Percentiles rank a stretch among this genome's conserved stretches.
Conservation (phyloP, 2,888 invertebrate species). For the Zaprionus bogoriensis region DNA sequence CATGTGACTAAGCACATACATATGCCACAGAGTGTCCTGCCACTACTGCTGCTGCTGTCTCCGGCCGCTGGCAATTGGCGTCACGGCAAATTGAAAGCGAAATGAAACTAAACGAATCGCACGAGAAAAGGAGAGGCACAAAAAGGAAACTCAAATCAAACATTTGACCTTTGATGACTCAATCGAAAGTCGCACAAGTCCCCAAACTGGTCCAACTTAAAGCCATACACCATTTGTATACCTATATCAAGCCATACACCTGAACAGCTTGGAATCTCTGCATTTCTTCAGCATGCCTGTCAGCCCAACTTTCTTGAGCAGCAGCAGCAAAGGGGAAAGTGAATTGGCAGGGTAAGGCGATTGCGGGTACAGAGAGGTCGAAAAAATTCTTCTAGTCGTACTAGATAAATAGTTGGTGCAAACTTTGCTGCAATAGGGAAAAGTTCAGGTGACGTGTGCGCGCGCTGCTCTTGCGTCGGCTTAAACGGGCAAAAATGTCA, state of each 20-base stretch:
- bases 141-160: slow-evolving; percentile 54
- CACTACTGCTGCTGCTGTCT: slow-evolving; percentile 25
- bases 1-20: slow-evolving; percentile 33
- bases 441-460: slow-evolving; percentile 57
- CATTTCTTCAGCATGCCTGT: background rate
- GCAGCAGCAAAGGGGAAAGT: slow-evolving; percentile 37
- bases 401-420: slow-evolving; percentile 69
- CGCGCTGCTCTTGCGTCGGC: background rate
- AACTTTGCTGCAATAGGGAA: slow-evolving; percentile 49
- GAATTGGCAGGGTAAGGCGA: slow-evolving; percentile 40
- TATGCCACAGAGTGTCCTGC: too few species aligned
- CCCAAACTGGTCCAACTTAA: background rate
- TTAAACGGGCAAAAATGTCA: slow-evolving; percentile 31
- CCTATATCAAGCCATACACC: background rate
- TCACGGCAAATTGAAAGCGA: slow-evolving; percentile 73
- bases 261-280: background rate
- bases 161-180: slow-evolving; percentile 71
- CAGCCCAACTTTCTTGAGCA: background rate
- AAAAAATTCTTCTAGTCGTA: slow-evolving; percentile 29
- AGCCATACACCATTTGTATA: background rate
- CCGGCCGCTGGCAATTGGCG: slow-evolving; percentile 53
- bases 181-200: slow-evolving; percentile 45
- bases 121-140: too few species aligned
- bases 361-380: too few species aligned
- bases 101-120: slow-evolving; percentile 43